Evolutionary conservation across 2,888 invertebrate genomes (phyloP), one percentile per base, ranked within the genome.

Genomic region (Drosophila cognata): DNA sequence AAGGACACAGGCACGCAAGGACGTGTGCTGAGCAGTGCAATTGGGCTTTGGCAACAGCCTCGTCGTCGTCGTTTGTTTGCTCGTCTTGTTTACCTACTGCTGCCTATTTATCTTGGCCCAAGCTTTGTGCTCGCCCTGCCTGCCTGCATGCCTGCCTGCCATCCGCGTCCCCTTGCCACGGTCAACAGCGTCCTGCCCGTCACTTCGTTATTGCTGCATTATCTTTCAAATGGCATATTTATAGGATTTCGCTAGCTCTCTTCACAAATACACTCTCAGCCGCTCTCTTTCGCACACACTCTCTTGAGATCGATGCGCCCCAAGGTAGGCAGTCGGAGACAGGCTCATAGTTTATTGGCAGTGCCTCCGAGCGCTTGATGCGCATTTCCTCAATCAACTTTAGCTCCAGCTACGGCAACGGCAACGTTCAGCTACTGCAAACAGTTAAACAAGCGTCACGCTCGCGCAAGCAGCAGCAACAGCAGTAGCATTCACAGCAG

Each of bases 191-290:
- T 71, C 63, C 74, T 60, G 48, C 51, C 70, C 77, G 43, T 71
- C 87, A 81, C 76, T 85, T 81, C 89, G 82, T 81, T 89, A 85
- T 88, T 88, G 88, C 84, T 81, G 84, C 86, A 89, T 88, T 91
- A 91, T 90, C 90, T 88, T 85, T 89, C 91, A 89, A 89, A 91
- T 91, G 90, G 81, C 90, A 89, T 90, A 89, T 89, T 89, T 89
- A 89, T 89, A 90, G 88, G 88, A 90, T 89, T 89, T 89, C 71
- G 64, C 77, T 46, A 33, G 48, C 81, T 28, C 43, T 11, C 64
- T n/a, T 16, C 4, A 25, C 46, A 46, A 46, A 25, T 25, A 7
- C 50, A 13, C 13, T 13, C 28, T 38, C 46, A 46, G 25, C 25
- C 25, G 25, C 52, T 25, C 57, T 38, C 36, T 31, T 25, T 36